phyloP scores from a whole-genome alignment of 1,140 invertebrate species.

The Venturia canescens region DNA sequence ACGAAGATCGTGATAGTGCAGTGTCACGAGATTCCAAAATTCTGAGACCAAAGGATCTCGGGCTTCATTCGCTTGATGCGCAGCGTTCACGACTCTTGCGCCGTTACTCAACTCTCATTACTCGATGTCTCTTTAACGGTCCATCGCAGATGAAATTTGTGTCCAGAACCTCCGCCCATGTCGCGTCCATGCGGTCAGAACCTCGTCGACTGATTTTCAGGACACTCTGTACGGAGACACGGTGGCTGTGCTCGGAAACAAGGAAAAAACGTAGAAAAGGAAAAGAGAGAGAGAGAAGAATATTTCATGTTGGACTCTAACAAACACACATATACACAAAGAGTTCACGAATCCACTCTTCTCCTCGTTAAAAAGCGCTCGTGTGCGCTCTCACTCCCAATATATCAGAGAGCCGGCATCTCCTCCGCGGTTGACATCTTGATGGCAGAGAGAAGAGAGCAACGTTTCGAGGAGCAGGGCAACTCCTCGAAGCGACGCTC shows the following conservation, averaged over 20 bases:
- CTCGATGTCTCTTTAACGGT: too few relatives aligned
- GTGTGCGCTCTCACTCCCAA: conserved; percentile 62
- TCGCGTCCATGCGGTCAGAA: too few relatives aligned
- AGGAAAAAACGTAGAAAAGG: conserved; percentile 2
- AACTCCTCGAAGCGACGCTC: neutral
- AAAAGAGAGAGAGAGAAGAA: conserved; percentile 40
- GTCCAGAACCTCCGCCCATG: too few relatives aligned
- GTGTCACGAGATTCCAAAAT: too few relatives aligned
- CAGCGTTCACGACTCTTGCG: too few relatives aligned
- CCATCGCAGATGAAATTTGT: too few relatives aligned
- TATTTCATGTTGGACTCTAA: conserved; percentile 20
- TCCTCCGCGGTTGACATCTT: conserved; percentile 64
- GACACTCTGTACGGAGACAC: too few relatives aligned
- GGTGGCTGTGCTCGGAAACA: conserved; percentile 23
- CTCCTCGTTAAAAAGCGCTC: conserved; percentile 65
- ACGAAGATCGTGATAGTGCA: too few relatives aligned
- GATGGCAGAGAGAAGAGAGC: conserved; percentile 48
- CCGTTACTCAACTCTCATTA: too few relatives aligned
- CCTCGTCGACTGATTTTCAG: too few relatives aligned
- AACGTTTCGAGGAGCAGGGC: neutral
- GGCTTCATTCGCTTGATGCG: too few relatives aligned
- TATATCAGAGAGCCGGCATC: conserved; percentile 70
- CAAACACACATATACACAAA: conserved; percentile 2
- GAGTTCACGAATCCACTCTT: conserved; percentile 31
- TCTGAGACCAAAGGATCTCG: too few relatives aligned